Evolutionary conservation across 2,113 vertebrate genomes (phyloP), one percentile per base, ranked within the genome.

Genomic region (Osmerus eperlanus): DNA sequence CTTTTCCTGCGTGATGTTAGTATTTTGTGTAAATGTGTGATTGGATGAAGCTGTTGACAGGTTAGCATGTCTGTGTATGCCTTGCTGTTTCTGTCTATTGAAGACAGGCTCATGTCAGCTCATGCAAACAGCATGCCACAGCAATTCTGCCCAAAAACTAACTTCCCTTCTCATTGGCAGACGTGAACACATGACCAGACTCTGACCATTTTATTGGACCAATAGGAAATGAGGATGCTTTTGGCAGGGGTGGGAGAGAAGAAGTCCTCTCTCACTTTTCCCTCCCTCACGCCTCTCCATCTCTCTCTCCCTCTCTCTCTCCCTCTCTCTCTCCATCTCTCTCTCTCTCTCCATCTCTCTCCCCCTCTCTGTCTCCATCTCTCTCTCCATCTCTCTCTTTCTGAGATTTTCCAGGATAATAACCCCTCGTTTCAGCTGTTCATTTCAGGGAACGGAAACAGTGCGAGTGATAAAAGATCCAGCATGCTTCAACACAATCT

Each of bases 161-260:
- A 77, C 71, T 69, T 16, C 19, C 54, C 58, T 66, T 78, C 55
- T 78, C 61, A 91, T 90, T 90, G 89, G 89, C 68, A 69, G 47
- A 41, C 62, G 9, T 19, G 73, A 77, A 85, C 88, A 90, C 58
- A 84, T 91, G 88, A 89, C 79, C 73, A 70, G 41, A 83, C 88
- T 90, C 88, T 89, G 90, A 83, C 89, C 85, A 89, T 89, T 87
- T 80, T 76, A 81, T 73, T 76, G 78, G 77, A 70, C 87, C 89
- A 89, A 89, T 89, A 74, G 83, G 79, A 85, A 75, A 6, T 70
- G 72, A 64, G 84, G 75, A 83, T 66, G 77, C 53, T 77, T 82
- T 69, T 72, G 18, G 36, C 51, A 74, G 71, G 61, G 78, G 15
- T n/a, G 65, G 78, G 79, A 77, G 66, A 76, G 63, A 72, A 73